Percentiles rank a stretch among this genome's conserved stretches.
phyloP scores from a whole-genome alignment of 2,797 vertebrate species.

The Enteromius paludinosus region DNA sequence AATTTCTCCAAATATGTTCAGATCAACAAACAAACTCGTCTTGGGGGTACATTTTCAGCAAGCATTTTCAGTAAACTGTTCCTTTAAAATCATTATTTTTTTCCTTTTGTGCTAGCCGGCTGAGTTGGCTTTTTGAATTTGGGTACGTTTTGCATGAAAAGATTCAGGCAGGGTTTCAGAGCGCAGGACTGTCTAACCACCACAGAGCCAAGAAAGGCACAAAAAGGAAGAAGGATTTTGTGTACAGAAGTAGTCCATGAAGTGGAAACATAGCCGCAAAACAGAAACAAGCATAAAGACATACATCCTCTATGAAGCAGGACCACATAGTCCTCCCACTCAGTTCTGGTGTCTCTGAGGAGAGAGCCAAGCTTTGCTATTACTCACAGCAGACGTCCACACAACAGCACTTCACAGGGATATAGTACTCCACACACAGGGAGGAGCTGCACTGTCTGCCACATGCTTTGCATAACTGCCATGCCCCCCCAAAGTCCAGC shows the following conservation, averaged over 20 bases:
- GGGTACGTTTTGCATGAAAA: constrained; percentile 37
- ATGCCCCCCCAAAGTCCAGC: constrained; percentile 25
- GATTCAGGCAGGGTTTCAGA: constrained; percentile 2
- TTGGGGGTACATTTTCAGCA: neutral
- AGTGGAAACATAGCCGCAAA: constrained; percentile 11
- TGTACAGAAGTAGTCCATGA: constrained; percentile 23
- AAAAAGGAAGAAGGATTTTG: neutral
- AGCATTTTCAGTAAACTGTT: neutral
- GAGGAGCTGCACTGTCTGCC: constrained; percentile 31
- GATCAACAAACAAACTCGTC: neutral
- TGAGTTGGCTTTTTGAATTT: constrained; percentile 19
- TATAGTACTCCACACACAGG: constrained; percentile 32
- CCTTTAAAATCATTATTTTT: neutral
- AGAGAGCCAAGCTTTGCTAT: constrained; percentile 40
- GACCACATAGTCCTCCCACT: constrained; percentile 34
- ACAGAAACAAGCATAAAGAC: constrained; percentile 29
- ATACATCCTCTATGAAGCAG: constrained; percentile 3
- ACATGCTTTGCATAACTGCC: constrained; percentile 46
- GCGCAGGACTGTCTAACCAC: neutral
- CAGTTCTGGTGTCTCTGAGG: constrained; percentile 14
- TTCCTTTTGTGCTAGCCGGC: neutral
- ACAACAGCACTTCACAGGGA: constrained; percentile 33
- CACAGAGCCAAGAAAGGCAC: neutral
- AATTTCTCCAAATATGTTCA: neutral
- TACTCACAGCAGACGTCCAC: constrained; percentile 38